Evolutionary conservation across 2,113 vertebrate genomes (phyloP).

Genomic region (Aegotheles bennettii): DNA sequence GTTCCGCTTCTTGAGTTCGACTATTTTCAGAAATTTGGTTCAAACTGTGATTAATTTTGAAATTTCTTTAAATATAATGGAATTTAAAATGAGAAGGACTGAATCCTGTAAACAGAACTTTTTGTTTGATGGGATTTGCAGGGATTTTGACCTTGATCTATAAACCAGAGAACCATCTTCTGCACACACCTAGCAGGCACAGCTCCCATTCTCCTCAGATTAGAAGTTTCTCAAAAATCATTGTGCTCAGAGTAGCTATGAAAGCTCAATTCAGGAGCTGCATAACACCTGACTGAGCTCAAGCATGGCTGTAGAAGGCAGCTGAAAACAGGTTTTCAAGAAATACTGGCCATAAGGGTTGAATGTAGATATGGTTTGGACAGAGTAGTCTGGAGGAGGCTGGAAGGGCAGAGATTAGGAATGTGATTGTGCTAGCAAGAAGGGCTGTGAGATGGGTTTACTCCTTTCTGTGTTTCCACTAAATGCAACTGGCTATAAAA

Average conservation of each 20-base stretch:
- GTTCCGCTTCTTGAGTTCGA: neutral
- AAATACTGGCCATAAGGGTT: neutral
- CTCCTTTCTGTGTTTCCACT: neutral
- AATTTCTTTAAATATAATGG: neutral
- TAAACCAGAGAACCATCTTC: neutral
- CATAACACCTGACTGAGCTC: rapidly evolving
- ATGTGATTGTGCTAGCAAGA: neutral
- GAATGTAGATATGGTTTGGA: neutral
- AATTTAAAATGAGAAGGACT: neutral
- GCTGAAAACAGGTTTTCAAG: neutral
- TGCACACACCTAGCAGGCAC: neutral
- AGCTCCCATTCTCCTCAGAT: neutral
- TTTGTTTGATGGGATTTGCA: neutral
- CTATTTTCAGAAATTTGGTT: neutral
- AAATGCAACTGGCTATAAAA: neutral
- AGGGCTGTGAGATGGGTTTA: neutral
- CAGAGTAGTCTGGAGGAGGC: neutral
- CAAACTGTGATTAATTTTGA: neutral
- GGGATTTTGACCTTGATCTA: neutral
- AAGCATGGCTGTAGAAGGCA: neutral
- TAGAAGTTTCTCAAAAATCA: neutral
- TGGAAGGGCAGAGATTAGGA: neutral
- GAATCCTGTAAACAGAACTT: neutral
- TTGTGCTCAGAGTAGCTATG: neutral
- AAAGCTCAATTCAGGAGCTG: neutral